Evolutionary conservation across 2,888 invertebrate species (phyloP).

Genomic region (Miltochrista miniata): DNA sequence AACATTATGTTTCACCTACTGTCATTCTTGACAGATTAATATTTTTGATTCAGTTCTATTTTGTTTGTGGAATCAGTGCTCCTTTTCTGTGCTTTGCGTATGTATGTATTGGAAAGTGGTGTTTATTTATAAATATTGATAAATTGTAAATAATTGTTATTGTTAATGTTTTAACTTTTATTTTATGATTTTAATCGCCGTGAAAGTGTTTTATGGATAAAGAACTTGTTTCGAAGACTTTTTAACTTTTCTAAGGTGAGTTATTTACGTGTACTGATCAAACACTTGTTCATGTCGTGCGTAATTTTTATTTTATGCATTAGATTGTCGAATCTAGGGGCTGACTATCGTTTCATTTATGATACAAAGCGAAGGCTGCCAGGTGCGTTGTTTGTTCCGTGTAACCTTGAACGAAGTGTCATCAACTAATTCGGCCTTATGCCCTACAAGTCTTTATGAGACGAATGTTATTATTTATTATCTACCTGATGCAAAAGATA

Average conservation of each 20-base stretch:
- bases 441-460: conserved; percentile 35
- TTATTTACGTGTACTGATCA: conserved; percentile 34
- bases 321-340: conserved; percentile 34
- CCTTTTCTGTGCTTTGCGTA: conserved; percentile 44
- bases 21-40: neutral
- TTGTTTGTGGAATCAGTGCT: conserved; percentile 61
- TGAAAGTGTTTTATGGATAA: conserved; percentile 63
- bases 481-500: conserved; percentile 14
- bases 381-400: conserved; percentile 51
- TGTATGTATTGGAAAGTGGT: conserved; percentile 63
- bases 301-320: conserved; percentile 36
- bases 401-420: conserved; percentile 66
- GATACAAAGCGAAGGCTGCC: conserved; percentile 24
- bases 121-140: conserved; percentile 77
- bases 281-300: conserved; percentile 39
- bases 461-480: no score
- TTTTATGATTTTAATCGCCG: conserved; percentile 39
- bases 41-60: conserved; percentile 20
- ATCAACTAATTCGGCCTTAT: conserved; percentile 57
- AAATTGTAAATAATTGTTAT: conserved; percentile 59
- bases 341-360: conserved; percentile 36
- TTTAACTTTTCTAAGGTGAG: conserved; percentile 56
- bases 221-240: conserved; percentile 27
- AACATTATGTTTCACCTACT: no score
- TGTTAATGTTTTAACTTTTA: conserved; percentile 38